These are phyloP conservation scores for Plestiodon gilberti DNA, from an alignment of 2,113 vertebrate species.

Conservation along the genomic window DNA sequence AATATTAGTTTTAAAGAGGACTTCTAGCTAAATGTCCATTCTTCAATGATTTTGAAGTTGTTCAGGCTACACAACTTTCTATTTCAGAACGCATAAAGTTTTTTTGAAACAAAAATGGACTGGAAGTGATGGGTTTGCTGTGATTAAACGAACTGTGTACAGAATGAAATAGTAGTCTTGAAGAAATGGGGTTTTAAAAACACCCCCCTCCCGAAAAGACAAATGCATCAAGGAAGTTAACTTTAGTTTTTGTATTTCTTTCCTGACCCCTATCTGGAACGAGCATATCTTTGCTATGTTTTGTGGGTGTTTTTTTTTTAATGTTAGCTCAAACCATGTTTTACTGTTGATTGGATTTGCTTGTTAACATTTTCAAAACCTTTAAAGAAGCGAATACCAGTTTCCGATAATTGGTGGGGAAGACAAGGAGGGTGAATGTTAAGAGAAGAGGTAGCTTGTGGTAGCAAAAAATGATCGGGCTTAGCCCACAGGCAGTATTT, in stretches of 20 bases:
- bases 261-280: not conserved
- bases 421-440: not conserved
- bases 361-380: not conserved
- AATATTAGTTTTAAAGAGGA: not conserved
- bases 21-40: not conserved
- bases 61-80: too few relatives aligned
- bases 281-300: too few relatives aligned
- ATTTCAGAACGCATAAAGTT: too few relatives aligned
- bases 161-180: not conserved
- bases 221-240: not conserved
- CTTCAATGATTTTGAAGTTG: not conserved
- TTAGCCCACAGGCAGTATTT: not conserved
- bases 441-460: not conserved
- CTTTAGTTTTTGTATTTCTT: not conserved
- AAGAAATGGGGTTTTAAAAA: not conserved
- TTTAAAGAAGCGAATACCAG: not conserved
- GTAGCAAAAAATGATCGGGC: not conserved
- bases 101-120: not conserved
- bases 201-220: rapidly evolving
- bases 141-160: not conserved
- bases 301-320: too few relatives aligned
- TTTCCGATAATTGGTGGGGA: too few relatives aligned
- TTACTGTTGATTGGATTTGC: not conserved
- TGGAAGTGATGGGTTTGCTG: not conserved
- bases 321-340: not conserved